Evolutionary conservation across 2,113 vertebrate species (phyloP), one percentile per base, ranked within the genome.

Genomic region (Brachyhypopomus gauderio): DNA sequence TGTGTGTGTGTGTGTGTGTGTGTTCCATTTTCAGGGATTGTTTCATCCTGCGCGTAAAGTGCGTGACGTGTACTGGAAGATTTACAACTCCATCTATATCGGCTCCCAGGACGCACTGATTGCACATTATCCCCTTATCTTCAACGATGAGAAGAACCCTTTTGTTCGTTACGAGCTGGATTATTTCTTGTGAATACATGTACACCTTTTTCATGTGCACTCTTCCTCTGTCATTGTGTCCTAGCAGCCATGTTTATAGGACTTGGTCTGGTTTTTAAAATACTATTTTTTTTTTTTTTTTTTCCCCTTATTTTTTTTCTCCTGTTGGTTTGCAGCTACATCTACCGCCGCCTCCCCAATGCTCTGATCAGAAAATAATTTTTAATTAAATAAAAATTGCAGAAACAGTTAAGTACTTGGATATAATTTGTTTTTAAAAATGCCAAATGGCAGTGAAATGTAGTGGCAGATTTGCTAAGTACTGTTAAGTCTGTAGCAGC

Each of bases 61-160:
- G 85, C 92, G 98, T 87, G 98, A 99, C 3, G 98, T 99, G 8
- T 99, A 99, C 86, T 99, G 98, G 98, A 99, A 99, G 94, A 99
- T 99, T 30, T 99, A 99, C 89, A 99, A 99, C 86, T 98, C 96
- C 6, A 99, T 99, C 90, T 99, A 99, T 91, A 99, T 99, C 0
- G 98, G 98, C 55, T 99, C 98, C 1, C 98, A 99, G 89, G 98
- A 99, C 60, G 98, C 98, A 52, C 94, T 99, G 83, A 99, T 99
- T 77, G 96, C 97, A 60, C 98, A 99, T 90, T 99, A 98, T 77
- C 97, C 98, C 22, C 93, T 97, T 11, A 95, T 99, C 92, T 97
- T 96, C 92, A 99, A 99, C 0, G 97, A 99, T n/a, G 98, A 99
- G 75, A 99, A 99, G 88, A 99, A 99, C 91, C 94, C 96, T 58